Evolutionary conservation across 2,888 invertebrate genomes (phyloP).

Genomic region (Chymomyza fuscimana): DNA sequence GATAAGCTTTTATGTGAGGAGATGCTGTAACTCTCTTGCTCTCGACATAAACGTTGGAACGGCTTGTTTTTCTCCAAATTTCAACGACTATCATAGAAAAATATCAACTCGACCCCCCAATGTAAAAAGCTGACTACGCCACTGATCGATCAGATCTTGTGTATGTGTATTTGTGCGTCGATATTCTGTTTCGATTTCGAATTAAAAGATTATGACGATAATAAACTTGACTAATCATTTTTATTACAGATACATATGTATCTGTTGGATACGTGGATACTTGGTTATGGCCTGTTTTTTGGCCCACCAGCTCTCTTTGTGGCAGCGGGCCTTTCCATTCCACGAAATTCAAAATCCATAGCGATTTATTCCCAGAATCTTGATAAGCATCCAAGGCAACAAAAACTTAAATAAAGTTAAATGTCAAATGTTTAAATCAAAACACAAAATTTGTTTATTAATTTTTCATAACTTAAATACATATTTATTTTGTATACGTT

Average conservation of each 20-base stretch:
- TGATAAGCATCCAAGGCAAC: conserved; percentile 31
- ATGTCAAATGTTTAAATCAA: conserved; percentile 39
- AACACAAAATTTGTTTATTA: conserved; percentile 59
- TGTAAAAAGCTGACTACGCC: too few relatives aligned
- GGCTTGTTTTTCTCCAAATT: too few relatives aligned
- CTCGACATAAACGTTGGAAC: too few relatives aligned
- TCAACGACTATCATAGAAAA: too few relatives aligned
- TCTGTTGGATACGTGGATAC: conserved; percentile 5
- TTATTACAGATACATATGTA: conserved; percentile 53
- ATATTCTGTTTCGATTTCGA: conserved; percentile 68
- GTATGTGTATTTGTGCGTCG: conserved; percentile 35
- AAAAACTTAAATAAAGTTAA: background rate
- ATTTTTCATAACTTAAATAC: conserved; percentile 74
- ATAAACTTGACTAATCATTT: conserved; percentile 75
- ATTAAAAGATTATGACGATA: conserved; percentile 74
- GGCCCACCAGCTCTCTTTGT: conserved; percentile 30
- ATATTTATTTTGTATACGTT: conserved; percentile 41
- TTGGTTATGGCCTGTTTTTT: conserved; percentile 11
- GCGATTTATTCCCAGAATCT: conserved; percentile 54
- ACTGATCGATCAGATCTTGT: too few relatives aligned
- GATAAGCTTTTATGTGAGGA: too few relatives aligned
- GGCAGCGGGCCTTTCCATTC: conserved; percentile 41
- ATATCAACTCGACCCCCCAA: too few relatives aligned
- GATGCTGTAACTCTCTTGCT: too few relatives aligned
- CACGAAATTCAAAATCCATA: conserved; percentile 43